Conservation (phyloP, 2,888 invertebrate species). For the Heliconius ethilla region DNA sequence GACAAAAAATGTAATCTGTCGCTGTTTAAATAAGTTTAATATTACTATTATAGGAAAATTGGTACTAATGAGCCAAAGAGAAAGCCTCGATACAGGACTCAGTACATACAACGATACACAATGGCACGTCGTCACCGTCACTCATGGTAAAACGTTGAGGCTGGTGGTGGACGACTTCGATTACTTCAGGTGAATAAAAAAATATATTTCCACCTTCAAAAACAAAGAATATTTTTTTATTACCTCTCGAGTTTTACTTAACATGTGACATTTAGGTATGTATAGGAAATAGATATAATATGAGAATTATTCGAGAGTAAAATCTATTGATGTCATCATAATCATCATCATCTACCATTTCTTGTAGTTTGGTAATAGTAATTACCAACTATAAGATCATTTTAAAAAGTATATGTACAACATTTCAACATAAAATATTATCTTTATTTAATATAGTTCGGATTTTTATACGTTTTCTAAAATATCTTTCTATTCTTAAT, state of each 20-base stretch:
- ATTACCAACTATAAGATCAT: too few species aligned
- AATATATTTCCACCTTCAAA: too few species aligned
- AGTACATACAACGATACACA: constrained; percentile 91
- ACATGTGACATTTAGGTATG: too few species aligned
- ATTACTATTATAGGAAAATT: constrained; percentile 66
- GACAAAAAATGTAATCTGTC: neutral
- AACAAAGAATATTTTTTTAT: too few species aligned
- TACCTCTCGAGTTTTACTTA: too few species aligned
- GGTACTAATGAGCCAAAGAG: constrained; percentile 86
- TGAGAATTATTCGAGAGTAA: too few species aligned
- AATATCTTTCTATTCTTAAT: neutral
- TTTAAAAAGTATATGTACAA: too few species aligned
- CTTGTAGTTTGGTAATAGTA: too few species aligned
- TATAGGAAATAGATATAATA: too few species aligned
- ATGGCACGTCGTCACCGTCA: constrained; percentile 96
- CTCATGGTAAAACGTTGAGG: constrained; percentile 85
- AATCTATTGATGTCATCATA: too few species aligned
- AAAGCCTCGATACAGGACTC: constrained; percentile 83
- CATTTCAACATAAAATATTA: neutral
- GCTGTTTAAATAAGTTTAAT: neutral
- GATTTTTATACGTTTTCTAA: neutral
- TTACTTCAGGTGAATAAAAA: constrained; percentile 79
- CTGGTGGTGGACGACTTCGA: constrained; percentile 94
- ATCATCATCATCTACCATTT: too few species aligned
- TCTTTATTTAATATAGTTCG: neutral